Conservation (phyloP, 2,888 invertebrate genomes). For the Mechanitis messenoides region DNA sequence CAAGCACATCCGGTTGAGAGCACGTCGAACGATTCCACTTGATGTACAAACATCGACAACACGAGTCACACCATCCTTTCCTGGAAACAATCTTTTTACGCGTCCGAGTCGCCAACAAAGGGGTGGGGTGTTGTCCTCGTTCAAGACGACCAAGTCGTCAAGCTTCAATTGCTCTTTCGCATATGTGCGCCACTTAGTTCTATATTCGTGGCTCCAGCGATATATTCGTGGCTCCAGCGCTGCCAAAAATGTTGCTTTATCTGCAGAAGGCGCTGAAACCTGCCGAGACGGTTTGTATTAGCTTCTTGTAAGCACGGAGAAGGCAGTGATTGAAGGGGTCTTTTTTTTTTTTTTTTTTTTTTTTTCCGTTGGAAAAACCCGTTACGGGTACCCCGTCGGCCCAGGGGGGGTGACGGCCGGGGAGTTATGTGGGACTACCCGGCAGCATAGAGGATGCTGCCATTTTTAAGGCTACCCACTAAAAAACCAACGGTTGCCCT, state of each 20-base stretch:
- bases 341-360: too few species aligned
- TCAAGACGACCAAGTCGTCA: conserved; percentile 9
- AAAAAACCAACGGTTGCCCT: too few species aligned
- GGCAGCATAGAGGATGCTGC: too few species aligned
- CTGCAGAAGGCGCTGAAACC: conserved; percentile 14
- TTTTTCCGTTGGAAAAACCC: too few species aligned
- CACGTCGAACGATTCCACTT: conserved; percentile 11
- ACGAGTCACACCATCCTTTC: conserved; percentile 17
- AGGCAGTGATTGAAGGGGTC: conserved; percentile 9
- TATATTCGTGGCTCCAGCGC: conserved; percentile 19
- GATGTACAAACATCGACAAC: conserved; percentile 19
- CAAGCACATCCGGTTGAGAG: conserved; percentile 15
- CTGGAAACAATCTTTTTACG: conserved; percentile 14
- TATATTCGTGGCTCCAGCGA: too few species aligned
- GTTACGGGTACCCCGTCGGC: too few species aligned
- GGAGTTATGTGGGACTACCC: too few species aligned
- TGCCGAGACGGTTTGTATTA: not conserved
- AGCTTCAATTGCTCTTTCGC: too few species aligned
- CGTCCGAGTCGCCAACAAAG: conserved; percentile 21
- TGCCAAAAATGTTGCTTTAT: conserved; percentile 19
- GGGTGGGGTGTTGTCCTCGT: conserved; percentile 13
- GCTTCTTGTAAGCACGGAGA: not conserved
- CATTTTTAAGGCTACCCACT: too few species aligned
- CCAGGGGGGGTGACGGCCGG: too few species aligned
- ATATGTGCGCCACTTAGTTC: not conserved